These are phyloP conservation scores for Peromyscus eremicus DNA, from an alignment of 2,797 vertebrate species.

Conservation along the genomic window DNA sequence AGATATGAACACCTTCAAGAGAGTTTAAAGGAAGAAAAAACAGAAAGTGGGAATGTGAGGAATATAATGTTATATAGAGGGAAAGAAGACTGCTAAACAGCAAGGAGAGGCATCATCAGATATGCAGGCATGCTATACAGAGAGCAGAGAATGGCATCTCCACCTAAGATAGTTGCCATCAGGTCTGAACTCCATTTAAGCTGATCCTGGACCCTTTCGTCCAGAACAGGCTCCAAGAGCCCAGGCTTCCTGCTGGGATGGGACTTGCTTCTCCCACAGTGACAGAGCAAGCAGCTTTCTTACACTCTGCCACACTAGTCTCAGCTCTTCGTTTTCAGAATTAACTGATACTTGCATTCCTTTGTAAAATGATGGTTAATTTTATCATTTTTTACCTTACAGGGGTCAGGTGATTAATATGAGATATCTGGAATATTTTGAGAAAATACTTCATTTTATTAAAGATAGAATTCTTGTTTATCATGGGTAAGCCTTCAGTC, in stretches of 20 bases:
- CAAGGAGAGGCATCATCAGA: neutral
- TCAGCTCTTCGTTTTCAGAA: neutral
- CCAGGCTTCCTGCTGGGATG: neutral
- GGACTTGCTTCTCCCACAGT: neutral
- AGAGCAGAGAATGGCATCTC: neutral
- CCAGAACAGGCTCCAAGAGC: neutral
- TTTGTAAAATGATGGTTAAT: neutral
- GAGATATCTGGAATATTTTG: constrained; percentile 97
- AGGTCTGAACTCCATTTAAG: neutral
- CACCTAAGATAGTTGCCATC: neutral
- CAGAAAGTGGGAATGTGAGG: neutral
- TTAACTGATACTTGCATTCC: neutral
- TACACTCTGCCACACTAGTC: neutral
- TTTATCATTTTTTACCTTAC: constrained; percentile 6
- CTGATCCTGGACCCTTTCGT: neutral
- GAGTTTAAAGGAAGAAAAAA: neutral
- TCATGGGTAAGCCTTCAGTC: constrained; percentile 92
- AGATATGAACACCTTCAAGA: neutral
- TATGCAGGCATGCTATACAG: neutral
- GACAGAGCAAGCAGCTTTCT: neutral
- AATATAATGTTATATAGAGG: neutral
- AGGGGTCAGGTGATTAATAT: constrained; percentile 99
- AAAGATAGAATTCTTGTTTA: constrained; percentile 99
- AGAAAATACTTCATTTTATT: constrained; percentile 98
- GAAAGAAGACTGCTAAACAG: neutral